Base-by-base conservation (phyloP, 1,140 invertebrate species). In the Listronotus oregonensis region DNA sequence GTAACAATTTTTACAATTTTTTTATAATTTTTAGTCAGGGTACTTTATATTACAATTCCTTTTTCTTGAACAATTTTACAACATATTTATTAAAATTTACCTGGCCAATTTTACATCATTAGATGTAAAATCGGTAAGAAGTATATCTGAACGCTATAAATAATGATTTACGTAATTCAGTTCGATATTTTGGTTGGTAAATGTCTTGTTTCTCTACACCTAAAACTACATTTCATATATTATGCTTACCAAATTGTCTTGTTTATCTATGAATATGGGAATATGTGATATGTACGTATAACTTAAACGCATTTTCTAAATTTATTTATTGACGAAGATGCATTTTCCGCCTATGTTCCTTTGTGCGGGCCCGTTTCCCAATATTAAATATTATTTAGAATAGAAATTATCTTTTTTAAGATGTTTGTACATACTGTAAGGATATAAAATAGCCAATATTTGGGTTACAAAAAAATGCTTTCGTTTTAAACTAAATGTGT, bases 261-360 rank as follows among this genome's bases (percentile, higher is more conserved):
- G 39, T 66, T 66, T 31, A 43, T 55, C 46, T 56, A 40, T 56
- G 21, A 51, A 50, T 60, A 58, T 63, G 57, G 56, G 47, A 69
- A 74, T 71, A 71, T 75, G 74, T 75, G 74, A 75, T 75, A 75
- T 74, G 70, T 71, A 69, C 71, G 72, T 73, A 75, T 72, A 72
- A 57, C 71, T 46, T 61, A 70, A 68, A 73, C 60, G 74, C 74
- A 75, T 75, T 75, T 72, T 73, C 56, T 64, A 63, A 72, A 67
- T 68, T 73, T 71, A 73, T 75, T 68, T 74, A 73, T 71, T 70
- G 66, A 72, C 61, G 18, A 71, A 64, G 68, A 71, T 71, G 69
- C 71, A 74, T 72, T 70, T 71, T 27, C 43, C 64, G 61, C 62
- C 52, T 67, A 65, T 63, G 65, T 72, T 72, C 65, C 68, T 67